Base-by-base conservation (phyloP, 2,113 vertebrate species). In the Atherinomorus stipes region DNA sequence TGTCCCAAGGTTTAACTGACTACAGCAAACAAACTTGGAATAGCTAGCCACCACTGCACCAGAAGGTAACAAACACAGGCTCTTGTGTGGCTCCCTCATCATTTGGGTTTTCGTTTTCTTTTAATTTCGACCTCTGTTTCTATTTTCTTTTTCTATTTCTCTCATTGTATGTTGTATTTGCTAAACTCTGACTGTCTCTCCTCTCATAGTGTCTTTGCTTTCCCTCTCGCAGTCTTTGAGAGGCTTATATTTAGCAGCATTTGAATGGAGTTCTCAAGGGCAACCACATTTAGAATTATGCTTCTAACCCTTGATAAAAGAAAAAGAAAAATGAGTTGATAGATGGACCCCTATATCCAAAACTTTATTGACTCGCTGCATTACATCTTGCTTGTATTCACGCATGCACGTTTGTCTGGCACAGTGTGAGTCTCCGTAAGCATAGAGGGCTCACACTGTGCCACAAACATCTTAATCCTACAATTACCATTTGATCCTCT, bases 221-320 rank as follows among this genome's bases (percentile, higher is more conserved):
- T 54, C 4, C 26, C 51, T 74, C 28, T 50, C 13, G 7, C 12
- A 16, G 67, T 64, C 61, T 78, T 74, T 53, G 49, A 85, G 67
- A 78, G 60, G 79, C 26, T 80, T 81, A 82, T 75, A 77, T 83
- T 85, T 81, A 86, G 81, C 59, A 51, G 68, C 65, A 64, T 68
- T 64, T 71, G 64, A 61, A 34, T 2, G 3, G 49, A 58, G 19
- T 53, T 76, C 76, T 84, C 50, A 28, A 40, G 68, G 80, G 79
- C 60, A 61, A 61, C 75, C 37, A 50, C 25, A 78, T 71, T 85
- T 76, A 60, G 74, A 68, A 54, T 85, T 76, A 40, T 74, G 53
- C 31, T 42, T 80, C 54, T 78, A 75, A 76, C 53, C 76, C 57
- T 81, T 56, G 81, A 73, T 58, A 60, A 54, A 73, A 10, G 40